phyloP scores from a whole-genome alignment of 2,888 invertebrate genomes.

The Steinernema scapterisci region DNA sequence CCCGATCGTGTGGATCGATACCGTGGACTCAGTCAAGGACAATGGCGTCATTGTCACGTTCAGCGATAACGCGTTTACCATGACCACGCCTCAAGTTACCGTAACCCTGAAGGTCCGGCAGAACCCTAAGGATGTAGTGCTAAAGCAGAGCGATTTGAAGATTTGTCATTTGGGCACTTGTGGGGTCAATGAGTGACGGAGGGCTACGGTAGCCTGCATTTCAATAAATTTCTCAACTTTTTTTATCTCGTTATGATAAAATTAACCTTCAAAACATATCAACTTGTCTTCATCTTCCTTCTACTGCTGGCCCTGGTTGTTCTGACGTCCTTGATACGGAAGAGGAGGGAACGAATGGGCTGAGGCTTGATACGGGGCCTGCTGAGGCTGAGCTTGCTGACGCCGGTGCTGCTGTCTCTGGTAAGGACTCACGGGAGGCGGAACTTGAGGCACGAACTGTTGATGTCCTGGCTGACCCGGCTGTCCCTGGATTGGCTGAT shows the following conservation, averaged over 20 bases:
- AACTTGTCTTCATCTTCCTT: no score
- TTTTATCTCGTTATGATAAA: no score
- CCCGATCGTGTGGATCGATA: slow-evolving; percentile 63
- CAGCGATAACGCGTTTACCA: slow-evolving; percentile 59
- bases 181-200: slow-evolving; percentile 2
- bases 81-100: slow-evolving; percentile 38
- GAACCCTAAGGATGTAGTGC: slow-evolving; percentile 28
- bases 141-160: slow-evolving; percentile 41
- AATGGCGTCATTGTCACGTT: slow-evolving; percentile 49
- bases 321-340: no score
- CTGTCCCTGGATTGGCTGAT: no score
- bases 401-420: neutral
- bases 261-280: no score
- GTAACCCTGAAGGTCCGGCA: slow-evolving; percentile 34
- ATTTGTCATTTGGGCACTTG: slow-evolving; percentile 52
- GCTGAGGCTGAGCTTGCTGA: no score
- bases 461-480: no score
- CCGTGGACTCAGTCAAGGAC: slow-evolving; percentile 33
- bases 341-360: no score
- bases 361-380: no score
- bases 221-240: neutral
- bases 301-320: no score
- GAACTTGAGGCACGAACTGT: no score
- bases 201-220: slow-evolving; percentile 25
- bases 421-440: neutral